phyloP scores from a whole-genome alignment of 2,797 vertebrate genomes.

The Cacajao melanocephalus region DNA sequence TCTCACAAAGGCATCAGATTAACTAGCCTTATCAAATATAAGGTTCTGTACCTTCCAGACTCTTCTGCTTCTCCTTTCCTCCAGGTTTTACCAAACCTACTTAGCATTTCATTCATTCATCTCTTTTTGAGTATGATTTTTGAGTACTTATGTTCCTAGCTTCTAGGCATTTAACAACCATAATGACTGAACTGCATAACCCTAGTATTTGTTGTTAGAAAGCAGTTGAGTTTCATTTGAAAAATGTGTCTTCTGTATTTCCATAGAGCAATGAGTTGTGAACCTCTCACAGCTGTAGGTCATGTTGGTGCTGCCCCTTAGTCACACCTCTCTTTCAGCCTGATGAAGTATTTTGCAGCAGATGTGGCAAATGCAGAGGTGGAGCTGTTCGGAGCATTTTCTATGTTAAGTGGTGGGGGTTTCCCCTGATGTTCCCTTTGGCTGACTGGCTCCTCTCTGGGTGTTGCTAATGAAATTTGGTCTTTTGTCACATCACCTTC shows the following conservation, averaged over 20 bases:
- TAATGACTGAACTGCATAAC: neutral
- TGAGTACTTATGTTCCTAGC: neutral
- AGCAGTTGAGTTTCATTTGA: neutral
- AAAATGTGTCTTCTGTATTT: neutral
- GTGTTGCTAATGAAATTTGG: constrained; percentile 35
- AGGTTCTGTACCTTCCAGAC: neutral
- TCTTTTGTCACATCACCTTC: constrained; percentile 43
- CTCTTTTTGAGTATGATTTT: neutral
- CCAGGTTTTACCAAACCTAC: neutral
- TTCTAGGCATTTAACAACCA: neutral
- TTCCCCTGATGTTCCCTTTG: constrained; percentile 21
- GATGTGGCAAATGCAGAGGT: neutral
- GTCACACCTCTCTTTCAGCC: neutral
- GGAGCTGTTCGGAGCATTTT: neutral
- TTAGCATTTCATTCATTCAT: neutral
- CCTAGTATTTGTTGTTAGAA: neutral
- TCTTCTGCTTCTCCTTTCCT: neutral
- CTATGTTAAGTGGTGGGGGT: neutral
- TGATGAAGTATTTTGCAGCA: constrained; percentile 19
- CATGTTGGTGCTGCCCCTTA: neutral
- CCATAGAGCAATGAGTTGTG: neutral
- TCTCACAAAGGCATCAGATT: neutral
- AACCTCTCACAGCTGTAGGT: neutral
- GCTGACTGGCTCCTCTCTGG: neutral
- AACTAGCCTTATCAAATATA: neutral